A percentile compares a stretch with the other conserved stretches of the same genome.
phyloP scores from a whole-genome alignment of 2,888 invertebrate genomes.

The Caenorhabditis afra region DNA sequence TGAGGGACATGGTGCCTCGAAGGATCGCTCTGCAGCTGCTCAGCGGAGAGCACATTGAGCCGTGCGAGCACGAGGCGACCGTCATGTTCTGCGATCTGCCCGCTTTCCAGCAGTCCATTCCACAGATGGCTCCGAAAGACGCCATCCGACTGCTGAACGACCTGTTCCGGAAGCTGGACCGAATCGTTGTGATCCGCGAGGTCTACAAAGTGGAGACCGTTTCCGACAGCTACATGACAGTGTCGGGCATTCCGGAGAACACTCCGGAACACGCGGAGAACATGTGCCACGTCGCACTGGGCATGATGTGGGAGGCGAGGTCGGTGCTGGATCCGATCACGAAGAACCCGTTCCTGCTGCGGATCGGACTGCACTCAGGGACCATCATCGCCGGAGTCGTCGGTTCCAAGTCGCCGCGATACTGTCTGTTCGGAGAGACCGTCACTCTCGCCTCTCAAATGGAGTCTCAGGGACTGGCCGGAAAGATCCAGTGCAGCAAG shows the following conservation, averaged over 20 bases:
- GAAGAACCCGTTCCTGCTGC: slow-evolving; percentile 62
- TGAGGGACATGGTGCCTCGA: slow-evolving; percentile 81
- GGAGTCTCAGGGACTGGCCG: slow-evolving; percentile 70
- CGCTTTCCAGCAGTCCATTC: slow-evolving; percentile 81
- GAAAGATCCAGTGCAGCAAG: slow-evolving; percentile 72
- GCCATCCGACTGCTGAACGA: slow-evolving; percentile 81
- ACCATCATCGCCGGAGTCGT: slow-evolving; percentile 75
- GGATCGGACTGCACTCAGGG: slow-evolving; percentile 73
- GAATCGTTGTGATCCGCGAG: slow-evolving; percentile 74
- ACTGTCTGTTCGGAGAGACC: slow-evolving; percentile 75
- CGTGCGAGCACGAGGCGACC: slow-evolving; percentile 77
- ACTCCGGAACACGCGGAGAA: slow-evolving; percentile 77
- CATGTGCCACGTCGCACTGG: slow-evolving; percentile 80
- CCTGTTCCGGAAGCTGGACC: slow-evolving; percentile 80
- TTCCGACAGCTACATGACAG: slow-evolving; percentile 65
- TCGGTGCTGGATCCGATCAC: slow-evolving; percentile 71
- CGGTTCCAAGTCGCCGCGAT: slow-evolving; percentile 73
- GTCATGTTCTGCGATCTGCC: slow-evolving; percentile 82
- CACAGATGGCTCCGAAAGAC: slow-evolving; percentile 79
- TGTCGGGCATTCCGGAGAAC: slow-evolving; percentile 64
- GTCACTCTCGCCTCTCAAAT: slow-evolving; percentile 73
- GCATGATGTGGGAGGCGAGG: slow-evolving; percentile 78
- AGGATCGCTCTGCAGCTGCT: slow-evolving; percentile 80
- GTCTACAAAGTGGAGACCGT: slow-evolving; percentile 79
- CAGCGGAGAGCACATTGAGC: slow-evolving; percentile 80